Percentiles rank a stretch among this genome's conserved stretches.
Evolutionary conservation across 1,140 invertebrate genomes (phyloP).

Genomic region (Sesamia nonagrioides): DNA sequence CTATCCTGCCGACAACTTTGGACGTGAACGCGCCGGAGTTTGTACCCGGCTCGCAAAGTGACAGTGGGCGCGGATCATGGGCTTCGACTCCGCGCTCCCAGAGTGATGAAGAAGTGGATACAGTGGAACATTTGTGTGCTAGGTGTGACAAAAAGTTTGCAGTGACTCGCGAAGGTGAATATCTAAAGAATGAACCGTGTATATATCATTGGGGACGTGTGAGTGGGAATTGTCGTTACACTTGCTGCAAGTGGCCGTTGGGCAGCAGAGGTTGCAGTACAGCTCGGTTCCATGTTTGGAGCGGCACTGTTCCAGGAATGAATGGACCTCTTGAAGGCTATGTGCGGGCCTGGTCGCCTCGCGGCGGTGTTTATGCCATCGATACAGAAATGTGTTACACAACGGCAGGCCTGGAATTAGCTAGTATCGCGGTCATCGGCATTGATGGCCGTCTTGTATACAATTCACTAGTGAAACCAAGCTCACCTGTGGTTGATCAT

Average conservation of each 20-base stretch:
- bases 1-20: constrained; percentile 68
- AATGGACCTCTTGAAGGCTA: constrained; percentile 92
- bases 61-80: constrained; percentile 85
- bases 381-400: too few species aligned
- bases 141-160: constrained; percentile 92
- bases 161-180: constrained; percentile 90
- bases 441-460: constrained; percentile 93
- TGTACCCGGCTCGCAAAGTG: constrained; percentile 78
- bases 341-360: too few species aligned
- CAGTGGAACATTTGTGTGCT: constrained; percentile 89
- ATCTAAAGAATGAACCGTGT: constrained; percentile 91
- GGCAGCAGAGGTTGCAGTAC: constrained; percentile 89
- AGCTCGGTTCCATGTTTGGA: constrained; percentile 92
- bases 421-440: too few species aligned
- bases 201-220: constrained; percentile 94
- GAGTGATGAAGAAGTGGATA: constrained; percentile 86
- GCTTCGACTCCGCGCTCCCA: constrained; percentile 87
- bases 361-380: too few species aligned
- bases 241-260: constrained; percentile 85
- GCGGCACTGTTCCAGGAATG: constrained; percentile 89
- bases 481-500: too few species aligned
- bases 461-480: constrained; percentile 93
- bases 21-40: constrained; percentile 88
- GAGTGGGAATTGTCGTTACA: constrained; percentile 77
- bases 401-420: too few species aligned